Conservation (phyloP, 1,140 invertebrate species). For the Anastrepha ludens region DNA sequence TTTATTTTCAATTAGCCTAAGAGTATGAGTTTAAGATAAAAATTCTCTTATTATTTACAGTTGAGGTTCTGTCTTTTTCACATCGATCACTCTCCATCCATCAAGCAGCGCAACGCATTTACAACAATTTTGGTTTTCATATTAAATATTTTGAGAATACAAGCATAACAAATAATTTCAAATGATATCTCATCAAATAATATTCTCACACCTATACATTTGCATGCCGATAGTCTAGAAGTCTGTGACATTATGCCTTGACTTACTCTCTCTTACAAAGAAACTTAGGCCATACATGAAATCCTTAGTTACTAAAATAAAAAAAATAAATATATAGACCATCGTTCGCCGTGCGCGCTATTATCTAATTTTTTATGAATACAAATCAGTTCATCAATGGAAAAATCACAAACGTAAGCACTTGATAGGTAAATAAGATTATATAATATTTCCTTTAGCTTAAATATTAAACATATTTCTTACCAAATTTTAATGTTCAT, state of each 20-base stretch:
- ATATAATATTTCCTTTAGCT: no score
- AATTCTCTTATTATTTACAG: constrained; percentile 44
- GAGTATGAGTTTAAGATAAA: constrained; percentile 38
- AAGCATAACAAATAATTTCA: not conserved
- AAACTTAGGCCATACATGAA: no score
- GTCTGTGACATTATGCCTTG: no score
- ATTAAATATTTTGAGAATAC: not conserved
- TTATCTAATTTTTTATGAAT: not conserved
- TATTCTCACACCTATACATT: not conserved
- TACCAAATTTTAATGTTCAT: not conserved
- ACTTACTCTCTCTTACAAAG: no score
- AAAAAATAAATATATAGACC: no score
- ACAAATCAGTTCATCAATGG: not conserved
- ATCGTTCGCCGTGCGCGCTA: no score
- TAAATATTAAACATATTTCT: not conserved
- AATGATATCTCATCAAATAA: not conserved
- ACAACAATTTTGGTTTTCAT: not conserved
- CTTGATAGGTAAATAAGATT: not conserved
- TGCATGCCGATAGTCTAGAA: no score
- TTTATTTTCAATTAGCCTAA: not conserved
- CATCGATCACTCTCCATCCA: not conserved
- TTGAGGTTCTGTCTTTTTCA: constrained; percentile 42
- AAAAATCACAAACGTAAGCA: not conserved
- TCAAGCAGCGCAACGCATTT: constrained; percentile 10
- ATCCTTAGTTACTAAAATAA: no score